A percentile compares a stretch with the other conserved stretches of the same genome.
These are phyloP conservation scores for Rhopalosiphum padi DNA, from an alignment of 1,140 invertebrate genomes.

Conservation along the genomic window DNA sequence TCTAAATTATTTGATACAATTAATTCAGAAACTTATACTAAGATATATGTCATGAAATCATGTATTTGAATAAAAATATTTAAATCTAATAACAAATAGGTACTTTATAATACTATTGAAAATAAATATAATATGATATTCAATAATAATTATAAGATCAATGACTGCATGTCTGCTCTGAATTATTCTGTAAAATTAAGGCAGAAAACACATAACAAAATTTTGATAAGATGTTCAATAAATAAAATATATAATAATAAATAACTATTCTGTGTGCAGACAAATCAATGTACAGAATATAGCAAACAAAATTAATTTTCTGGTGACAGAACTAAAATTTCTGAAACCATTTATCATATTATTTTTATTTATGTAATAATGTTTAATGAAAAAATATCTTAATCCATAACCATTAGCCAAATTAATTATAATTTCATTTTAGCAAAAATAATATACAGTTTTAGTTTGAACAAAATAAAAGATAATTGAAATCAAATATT, in stretches of 20 bases:
- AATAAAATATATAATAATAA: too few relatives aligned
- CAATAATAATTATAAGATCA: neutral
- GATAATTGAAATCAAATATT: neutral
- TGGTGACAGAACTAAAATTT: too few relatives aligned
- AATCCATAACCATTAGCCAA: neutral
- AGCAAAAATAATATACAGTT: neutral
- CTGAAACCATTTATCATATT: too few relatives aligned
- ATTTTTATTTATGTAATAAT: too few relatives aligned
- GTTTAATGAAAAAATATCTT: neutral
- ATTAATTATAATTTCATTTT: neutral
- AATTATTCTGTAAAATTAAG: neutral
- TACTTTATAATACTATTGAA: neutral
- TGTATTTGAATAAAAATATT: neutral
- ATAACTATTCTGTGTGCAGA: too few relatives aligned
- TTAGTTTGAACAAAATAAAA: neutral
- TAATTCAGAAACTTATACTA: too few relatives aligned
- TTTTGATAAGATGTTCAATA: too few relatives aligned
- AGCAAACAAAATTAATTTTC: too few relatives aligned
- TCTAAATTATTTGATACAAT: too few relatives aligned
- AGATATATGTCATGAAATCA: too few relatives aligned
- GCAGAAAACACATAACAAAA: neutral
- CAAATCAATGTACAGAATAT: too few relatives aligned
- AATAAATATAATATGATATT: neutral
- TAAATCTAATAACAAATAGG: slow-evolving; percentile 3
- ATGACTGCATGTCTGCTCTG: neutral